Evolutionary conservation across 2,113 vertebrate species (phyloP), one percentile per base, ranked within the genome.

Genomic region (Phasianus colchicus): DNA sequence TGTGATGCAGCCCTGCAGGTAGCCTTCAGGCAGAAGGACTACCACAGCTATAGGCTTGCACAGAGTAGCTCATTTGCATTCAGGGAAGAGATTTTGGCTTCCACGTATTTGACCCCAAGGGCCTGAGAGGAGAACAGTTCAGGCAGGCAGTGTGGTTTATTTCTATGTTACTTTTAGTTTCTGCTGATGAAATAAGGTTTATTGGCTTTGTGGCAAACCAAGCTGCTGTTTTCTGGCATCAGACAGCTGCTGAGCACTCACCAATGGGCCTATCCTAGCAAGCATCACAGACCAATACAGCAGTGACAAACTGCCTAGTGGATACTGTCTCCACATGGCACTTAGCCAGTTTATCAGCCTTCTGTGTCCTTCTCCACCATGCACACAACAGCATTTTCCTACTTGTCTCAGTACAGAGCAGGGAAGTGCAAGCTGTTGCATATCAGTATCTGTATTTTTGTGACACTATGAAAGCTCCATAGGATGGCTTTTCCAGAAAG

Each of bases 1-100:
- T 29, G 55, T 16, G 2, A 6, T 2, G 3, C 29, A 45, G 85
- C 60, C 32, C 63, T 5, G 64, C 13, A 4, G 40, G 54, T 32
- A 38, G 32, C 0, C 0, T 34, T 42, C 61, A 29, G 48, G 29
- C 47, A 0, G 32, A 34, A 7, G 5, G 14, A 10, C 42, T 13
- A 43, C 0, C 47, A 21, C 25, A 20, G 5, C 15, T 40, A 20
- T 0, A 29, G 5, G 67, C 24, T 13, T 2, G 0, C 0, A 15
- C 30, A 5, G 11, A n/a, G 7, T 61, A 57, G 38, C 19, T 48
- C 65, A 52, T 54, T 12, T 8, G 25, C 3, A 0, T 0, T 10
- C 17, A 14, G 9, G 2, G 29, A 43, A 29, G 36, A 73, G 55
- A 66, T 63, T 43, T 3, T 30, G 47, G 2, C 43, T 75, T 47